phyloP scores from a whole-genome alignment of 2,888 invertebrate genomes.

The Dynastes hyllus region DNA sequence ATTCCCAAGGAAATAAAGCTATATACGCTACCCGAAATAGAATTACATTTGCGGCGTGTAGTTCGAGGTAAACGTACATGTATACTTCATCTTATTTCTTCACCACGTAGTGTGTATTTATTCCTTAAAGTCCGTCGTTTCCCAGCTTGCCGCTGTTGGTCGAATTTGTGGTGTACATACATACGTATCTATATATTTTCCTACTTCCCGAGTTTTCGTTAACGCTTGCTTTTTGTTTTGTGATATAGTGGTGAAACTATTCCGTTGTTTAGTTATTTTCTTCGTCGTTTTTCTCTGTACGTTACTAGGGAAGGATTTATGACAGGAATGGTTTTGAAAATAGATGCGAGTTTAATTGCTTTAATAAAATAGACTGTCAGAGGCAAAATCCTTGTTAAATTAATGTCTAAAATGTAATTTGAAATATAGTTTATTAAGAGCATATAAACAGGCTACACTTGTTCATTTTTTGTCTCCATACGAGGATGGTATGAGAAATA shows the following conservation, averaged over 20 bases:
- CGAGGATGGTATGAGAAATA: too few relatives aligned
- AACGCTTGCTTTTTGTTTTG: background rate
- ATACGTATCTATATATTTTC: background rate
- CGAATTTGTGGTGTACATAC: background rate
- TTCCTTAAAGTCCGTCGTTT: background rate
- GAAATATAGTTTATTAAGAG: background rate
- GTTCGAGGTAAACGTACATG: background rate
- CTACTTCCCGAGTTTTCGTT: background rate
- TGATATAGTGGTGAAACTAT: background rate
- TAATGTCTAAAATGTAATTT: background rate
- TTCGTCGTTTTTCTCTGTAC: background rate
- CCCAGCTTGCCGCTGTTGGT: background rate
- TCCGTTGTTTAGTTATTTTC: background rate
- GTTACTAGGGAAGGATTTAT: slow-evolving; percentile 18
- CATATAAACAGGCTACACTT: too few relatives aligned
- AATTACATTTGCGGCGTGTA: background rate
- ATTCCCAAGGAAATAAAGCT: background rate
- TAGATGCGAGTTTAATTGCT: slow-evolving; percentile 22
- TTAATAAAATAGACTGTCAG: background rate
- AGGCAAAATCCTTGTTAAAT: slow-evolving; percentile 10
- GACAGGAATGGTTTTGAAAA: background rate
- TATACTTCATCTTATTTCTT: background rate
- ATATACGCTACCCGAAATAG: background rate
- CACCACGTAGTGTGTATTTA: background rate
- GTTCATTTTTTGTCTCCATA: too few relatives aligned